Evolutionary conservation across 2,113 vertebrate genomes (phyloP), one percentile per base, ranked within the genome.

Genomic region (Machaerirhynchus nigripectus): DNA sequence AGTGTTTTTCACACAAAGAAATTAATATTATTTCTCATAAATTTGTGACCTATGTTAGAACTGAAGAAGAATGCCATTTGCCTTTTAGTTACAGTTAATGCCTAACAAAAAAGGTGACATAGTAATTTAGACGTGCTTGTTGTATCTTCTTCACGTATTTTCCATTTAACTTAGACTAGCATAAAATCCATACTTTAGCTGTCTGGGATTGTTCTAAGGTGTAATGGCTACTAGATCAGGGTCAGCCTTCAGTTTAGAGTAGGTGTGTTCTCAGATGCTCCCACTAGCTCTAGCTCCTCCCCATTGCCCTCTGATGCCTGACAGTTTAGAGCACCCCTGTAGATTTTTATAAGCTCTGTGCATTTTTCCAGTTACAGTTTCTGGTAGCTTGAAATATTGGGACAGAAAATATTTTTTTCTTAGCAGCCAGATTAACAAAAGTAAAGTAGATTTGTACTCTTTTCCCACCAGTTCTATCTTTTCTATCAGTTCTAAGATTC

Each of bases 31-130:
- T 81, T 75, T 89, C 26, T 50, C 23, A 30, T 40, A 52, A 64
- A 16, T 15, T 33, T 16, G 2, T 0, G 0, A 79, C 13, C 9
- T 23, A 21, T 35, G 8, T 63, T 80, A 86, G 20, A 84, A 50
- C 11, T 55, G 20, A 26, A 30, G 69, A 65, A 40, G 1, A 68
- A 84, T 70, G 63, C 3, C 14, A 31, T 80, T 86, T 84, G 8
- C 8, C 19, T 81, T 86, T 90, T 70, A 81, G 11, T 59, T 86
- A 28, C 27, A 47, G 50, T 47, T 47, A 74, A 74, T 63, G 9
- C 7, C 75, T 59, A 84, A 53, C 6, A 14, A 76, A 89, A 93
- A 24, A 7, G 0, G 0, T 55, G 31, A n/a, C 12, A 55, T 15
- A 49, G 13, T 75, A 17, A 50, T 85, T 65, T 73, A 64, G 12